These are phyloP conservation scores for Bubo blakistoni DNA, from an alignment of 2,113 vertebrate genomes.

Conservation along the genomic window DNA sequence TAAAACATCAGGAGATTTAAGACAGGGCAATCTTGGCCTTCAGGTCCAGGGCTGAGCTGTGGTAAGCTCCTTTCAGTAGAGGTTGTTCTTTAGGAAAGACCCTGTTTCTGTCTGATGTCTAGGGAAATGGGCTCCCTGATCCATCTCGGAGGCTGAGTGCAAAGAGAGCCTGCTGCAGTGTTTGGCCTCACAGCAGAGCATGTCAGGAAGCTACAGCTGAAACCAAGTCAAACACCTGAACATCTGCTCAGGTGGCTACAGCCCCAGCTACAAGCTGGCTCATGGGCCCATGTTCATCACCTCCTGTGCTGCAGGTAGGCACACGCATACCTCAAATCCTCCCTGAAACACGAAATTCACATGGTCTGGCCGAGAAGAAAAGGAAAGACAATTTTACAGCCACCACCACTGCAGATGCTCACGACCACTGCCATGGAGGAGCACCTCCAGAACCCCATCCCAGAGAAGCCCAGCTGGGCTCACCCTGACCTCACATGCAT, in stretches of 20 bases:
- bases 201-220: background rate
- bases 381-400: background rate
- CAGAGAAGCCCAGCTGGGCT: background rate
- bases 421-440: background rate
- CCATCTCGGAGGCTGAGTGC: background rate
- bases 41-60: background rate
- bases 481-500: accelerated
- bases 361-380: background rate
- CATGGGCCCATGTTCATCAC: background rate
- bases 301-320: background rate
- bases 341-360: background rate
- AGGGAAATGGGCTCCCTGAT: background rate
- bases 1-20: background rate
- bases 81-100: background rate
- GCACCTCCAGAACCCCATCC: background rate
- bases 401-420: background rate
- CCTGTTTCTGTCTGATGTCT: background rate
- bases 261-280: background rate
- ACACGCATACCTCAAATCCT: background rate
- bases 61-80: background rate
- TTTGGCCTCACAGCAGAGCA: background rate
- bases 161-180: background rate
- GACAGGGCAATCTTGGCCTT: background rate
- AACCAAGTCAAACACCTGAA: background rate
- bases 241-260: background rate